Conservation (phyloP, 1,140 invertebrate species). For the Diprion similis region DNA sequence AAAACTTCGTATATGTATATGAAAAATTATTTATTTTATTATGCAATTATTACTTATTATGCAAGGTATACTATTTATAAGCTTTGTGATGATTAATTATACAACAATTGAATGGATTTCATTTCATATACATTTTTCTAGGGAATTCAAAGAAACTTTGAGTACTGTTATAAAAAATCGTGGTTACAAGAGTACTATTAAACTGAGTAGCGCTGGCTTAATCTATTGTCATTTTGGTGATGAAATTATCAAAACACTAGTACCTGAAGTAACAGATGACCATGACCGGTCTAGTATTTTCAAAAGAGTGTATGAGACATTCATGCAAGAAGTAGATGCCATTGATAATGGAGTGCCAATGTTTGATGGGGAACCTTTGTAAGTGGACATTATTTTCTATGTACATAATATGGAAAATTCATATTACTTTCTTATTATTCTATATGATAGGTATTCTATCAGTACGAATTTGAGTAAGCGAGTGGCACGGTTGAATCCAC, state of each 20-base stretch:
- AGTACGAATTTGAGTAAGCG: constrained; percentile 79
- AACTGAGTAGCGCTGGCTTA: constrained; percentile 94
- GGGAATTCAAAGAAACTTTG: constrained; percentile 72
- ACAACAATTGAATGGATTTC: too few relatives aligned
- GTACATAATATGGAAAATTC: not conserved
- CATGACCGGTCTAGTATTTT: constrained; percentile 71
- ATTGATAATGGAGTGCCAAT: constrained; percentile 94
- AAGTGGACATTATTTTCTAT: constrained; percentile 23
- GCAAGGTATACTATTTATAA: too few relatives aligned
- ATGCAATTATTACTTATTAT: too few relatives aligned
- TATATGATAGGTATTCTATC: constrained; percentile 73
- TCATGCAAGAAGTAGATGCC: constrained; percentile 95
- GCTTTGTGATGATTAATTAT: too few relatives aligned
- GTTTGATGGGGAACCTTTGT: constrained; percentile 73
- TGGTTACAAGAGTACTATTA: constrained; percentile 67
- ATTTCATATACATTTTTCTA: constrained; percentile 55
- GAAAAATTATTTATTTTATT: too few relatives aligned
- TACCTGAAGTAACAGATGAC: constrained; percentile 60
- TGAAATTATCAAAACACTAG: constrained; percentile 71
- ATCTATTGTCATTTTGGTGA: constrained; percentile 92
- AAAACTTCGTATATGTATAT: too few relatives aligned
- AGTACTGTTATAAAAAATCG: constrained; percentile 63
- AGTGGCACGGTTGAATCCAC: constrained; percentile 82
- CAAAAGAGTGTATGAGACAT: constrained; percentile 85
- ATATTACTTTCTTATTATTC: constrained; percentile 16